phyloP scores from a whole-genome alignment of 2,797 vertebrate species.

The Chiropotes sagulatus region DNA sequence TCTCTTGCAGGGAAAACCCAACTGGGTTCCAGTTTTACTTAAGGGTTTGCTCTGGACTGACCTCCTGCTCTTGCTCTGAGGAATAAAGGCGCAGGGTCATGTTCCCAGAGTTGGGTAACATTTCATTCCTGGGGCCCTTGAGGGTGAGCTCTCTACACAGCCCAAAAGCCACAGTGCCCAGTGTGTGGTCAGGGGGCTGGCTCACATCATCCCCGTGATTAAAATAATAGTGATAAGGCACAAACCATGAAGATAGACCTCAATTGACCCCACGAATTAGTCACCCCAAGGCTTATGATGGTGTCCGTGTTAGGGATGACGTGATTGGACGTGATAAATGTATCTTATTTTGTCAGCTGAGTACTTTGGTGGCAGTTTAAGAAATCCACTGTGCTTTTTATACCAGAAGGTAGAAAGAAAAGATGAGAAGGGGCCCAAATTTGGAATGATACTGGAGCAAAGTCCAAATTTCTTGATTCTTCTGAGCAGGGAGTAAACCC shows the following conservation, averaged over 20 bases:
- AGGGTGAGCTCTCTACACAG: neutral
- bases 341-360: neutral
- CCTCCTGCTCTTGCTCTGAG: fast-evolving
- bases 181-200: fast-evolving
- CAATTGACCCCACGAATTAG: neutral
- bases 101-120: fast-evolving
- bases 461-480: neutral
- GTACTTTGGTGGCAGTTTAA: neutral
- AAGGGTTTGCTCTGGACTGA: neutral
- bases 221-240: neutral
- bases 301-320: neutral
- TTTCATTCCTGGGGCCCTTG: neutral
- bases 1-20: neutral
- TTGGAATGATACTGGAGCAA: neutral
- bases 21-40: neutral
- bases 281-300: neutral
- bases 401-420: neutral
- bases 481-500: neutral
- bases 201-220: too few species aligned
- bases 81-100: neutral
- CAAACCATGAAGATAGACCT: neutral
- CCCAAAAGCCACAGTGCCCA: neutral
- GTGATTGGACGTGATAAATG: neutral
- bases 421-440: neutral
- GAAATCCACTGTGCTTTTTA: constrained; percentile 3